Base-by-base conservation (phyloP, 2,113 vertebrate species). In the Spilogale gracilis region DNA sequence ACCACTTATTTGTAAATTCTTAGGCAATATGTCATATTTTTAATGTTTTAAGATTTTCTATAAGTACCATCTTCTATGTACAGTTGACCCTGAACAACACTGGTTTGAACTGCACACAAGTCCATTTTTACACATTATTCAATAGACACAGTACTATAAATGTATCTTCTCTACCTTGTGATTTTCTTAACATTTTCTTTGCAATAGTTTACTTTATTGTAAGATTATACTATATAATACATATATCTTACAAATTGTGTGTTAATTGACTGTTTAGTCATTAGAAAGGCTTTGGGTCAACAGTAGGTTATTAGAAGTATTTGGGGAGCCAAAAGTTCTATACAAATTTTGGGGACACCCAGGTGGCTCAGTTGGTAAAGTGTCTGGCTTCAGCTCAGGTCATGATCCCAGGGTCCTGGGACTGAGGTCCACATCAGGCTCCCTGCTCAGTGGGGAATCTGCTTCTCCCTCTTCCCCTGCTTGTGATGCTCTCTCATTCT, bases 21-120 rank as follows among this genome's bases (percentile, higher is more conserved):
- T 88, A 43, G 56, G 52, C 17, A 86, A 81, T 30, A 32, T 32
- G 5, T 76, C 23, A 20, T 61, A 45, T 32, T 94, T 95, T 82
- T 69, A 43, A 76, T 50, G 54, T 86, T 73, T 93, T 48, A 78
- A 86, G 80, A 86, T 69, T 93, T 76, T 38, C 73, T 82, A 50
- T 65, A 91, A 86, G 81, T 86, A 95, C 48, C 43, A 86, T 38
- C 14, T 50, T 82, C 0, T 74, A 58, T 58, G 12, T 74, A 74
- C 45, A 17, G 25, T 5, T 50, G 13, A 78, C 74, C 21, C 13
- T 78, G 74, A 30, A 78, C 74, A 76, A 48, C 73, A 78, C 3
- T 48, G 23, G 13, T 78, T 16, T 78, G 74, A 50, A 50, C 45
- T 30, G 45, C 25, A 16, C 48, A 78, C 14, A 50, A 50, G 45